Conservation (phyloP, 2,113 vertebrate genomes). For the Glaucidium brasilianum region DNA sequence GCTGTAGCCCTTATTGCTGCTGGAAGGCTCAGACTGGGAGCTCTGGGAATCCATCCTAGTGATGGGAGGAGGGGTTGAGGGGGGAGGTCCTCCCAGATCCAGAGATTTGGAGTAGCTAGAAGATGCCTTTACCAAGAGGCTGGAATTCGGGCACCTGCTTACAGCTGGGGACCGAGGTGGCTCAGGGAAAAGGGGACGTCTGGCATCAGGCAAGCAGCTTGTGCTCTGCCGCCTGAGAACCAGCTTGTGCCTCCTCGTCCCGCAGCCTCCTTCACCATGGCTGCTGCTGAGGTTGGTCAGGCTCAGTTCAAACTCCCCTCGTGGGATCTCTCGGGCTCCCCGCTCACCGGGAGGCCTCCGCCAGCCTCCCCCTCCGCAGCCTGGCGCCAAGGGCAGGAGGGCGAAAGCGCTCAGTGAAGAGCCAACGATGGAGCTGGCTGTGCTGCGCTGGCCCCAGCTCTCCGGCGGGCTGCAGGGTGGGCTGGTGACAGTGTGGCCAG, state of each 20-base stretch:
- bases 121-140: slow-evolving; percentile 70
- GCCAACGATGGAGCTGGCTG: slow-evolving; percentile 83
- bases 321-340: slow-evolving; percentile 61
- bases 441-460: slow-evolving; percentile 67
- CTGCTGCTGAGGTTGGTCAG: slow-evolving; percentile 59
- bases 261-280: neutral
- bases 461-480: slow-evolving; percentile 59
- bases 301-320: slow-evolving; percentile 68
- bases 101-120: slow-evolving; percentile 70
- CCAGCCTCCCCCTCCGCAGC: slow-evolving; percentile 47
- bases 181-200: slow-evolving; percentile 44
- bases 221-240: slow-evolving; percentile 69
- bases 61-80: slow-evolving; percentile 50
- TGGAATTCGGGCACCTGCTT: slow-evolving; percentile 67
- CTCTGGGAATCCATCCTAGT: slow-evolving; percentile 78
- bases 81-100: slow-evolving; percentile 68
- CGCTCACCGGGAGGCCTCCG: slow-evolving; percentile 32
- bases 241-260: slow-evolving; percentile 26
- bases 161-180: slow-evolving; percentile 59
- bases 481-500: neutral
- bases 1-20: slow-evolving; percentile 92
- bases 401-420: slow-evolving; percentile 90
- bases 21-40: slow-evolving; percentile 81
- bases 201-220: slow-evolving; percentile 72
- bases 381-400: slow-evolving; percentile 79